These are phyloP conservation scores for Falco peregrinus DNA, from an alignment of 2,797 vertebrate genomes.

Conservation along the genomic window DNA sequence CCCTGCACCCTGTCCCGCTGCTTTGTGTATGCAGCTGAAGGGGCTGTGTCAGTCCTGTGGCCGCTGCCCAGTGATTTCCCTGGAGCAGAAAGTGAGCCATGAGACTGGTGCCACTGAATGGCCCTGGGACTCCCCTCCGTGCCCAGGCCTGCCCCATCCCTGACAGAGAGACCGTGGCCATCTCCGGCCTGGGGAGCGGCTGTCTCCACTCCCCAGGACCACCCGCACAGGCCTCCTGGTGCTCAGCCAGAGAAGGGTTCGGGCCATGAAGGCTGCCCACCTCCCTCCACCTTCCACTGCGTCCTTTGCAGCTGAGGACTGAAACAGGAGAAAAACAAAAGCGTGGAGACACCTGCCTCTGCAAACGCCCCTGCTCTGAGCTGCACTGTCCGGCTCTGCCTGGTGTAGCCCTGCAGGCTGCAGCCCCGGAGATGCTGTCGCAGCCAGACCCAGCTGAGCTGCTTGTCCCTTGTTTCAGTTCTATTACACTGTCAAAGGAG, in stretches of 20 bases:
- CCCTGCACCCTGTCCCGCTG: background rate
- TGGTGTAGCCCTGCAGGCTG: accelerated
- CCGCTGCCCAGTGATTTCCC: accelerated
- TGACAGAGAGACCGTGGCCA: background rate
- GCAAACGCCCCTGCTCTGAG: background rate
- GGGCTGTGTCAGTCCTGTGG: accelerated
- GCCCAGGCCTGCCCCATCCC: background rate
- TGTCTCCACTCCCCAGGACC: accelerated
- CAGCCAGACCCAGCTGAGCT: background rate
- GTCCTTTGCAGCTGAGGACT: background rate
- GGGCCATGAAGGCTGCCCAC: background rate
- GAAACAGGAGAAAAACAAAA: background rate
- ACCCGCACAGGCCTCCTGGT: accelerated
- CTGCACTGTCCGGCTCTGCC: accelerated
- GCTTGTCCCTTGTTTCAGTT: background rate
- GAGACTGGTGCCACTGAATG: background rate
- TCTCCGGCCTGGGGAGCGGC: background rate
- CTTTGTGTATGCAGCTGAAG: background rate
- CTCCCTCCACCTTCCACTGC: accelerated
- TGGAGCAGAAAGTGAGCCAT: background rate
- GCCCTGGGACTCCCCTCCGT: background rate
- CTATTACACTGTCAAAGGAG: background rate
- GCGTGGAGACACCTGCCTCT: background rate
- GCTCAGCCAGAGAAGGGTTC: background rate
- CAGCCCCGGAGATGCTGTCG: background rate